A percentile compares a stretch with the other conserved stretches of the same genome.
Conservation (phyloP, 2,113 vertebrate genomes). For the Callocephalon fimbriatum region DNA sequence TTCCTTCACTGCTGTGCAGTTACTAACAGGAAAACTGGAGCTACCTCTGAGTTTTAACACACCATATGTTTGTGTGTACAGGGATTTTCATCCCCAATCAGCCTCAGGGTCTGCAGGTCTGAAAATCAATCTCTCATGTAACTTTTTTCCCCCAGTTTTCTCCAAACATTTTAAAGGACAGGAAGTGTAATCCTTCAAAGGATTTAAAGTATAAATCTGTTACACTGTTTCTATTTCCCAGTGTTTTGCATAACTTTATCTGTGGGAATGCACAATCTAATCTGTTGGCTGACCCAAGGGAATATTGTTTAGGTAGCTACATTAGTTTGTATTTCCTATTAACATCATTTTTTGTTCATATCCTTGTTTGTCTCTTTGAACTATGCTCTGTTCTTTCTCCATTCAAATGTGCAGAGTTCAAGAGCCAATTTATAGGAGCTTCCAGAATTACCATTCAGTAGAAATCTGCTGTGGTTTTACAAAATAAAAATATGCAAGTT, state of each 20-base stretch:
- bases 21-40: not conserved
- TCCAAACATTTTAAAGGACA: not conserved
- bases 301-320: not conserved
- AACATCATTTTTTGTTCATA: not conserved
- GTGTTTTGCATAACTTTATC: not conserved
- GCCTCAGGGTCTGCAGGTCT: not conserved
- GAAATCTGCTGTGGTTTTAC: conserved; percentile 29
- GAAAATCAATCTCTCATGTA: not conserved
- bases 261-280: not conserved
- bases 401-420: not conserved
- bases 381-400: not conserved
- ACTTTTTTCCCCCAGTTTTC: not conserved
- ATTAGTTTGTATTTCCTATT: not conserved
- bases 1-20: not conserved
- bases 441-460: not conserved
- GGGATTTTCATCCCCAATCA: not conserved
- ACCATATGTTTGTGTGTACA: not conserved
- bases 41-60: not conserved
- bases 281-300: not conserved
- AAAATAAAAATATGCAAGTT: conserved; percentile 10
- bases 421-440: not conserved
- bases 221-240: not conserved
- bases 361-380: not conserved
- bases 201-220: not conserved
- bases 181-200: not conserved